These are phyloP conservation scores for Carcina quercana DNA, from an alignment of 2,888 invertebrate genomes.

Conservation along the genomic window DNA sequence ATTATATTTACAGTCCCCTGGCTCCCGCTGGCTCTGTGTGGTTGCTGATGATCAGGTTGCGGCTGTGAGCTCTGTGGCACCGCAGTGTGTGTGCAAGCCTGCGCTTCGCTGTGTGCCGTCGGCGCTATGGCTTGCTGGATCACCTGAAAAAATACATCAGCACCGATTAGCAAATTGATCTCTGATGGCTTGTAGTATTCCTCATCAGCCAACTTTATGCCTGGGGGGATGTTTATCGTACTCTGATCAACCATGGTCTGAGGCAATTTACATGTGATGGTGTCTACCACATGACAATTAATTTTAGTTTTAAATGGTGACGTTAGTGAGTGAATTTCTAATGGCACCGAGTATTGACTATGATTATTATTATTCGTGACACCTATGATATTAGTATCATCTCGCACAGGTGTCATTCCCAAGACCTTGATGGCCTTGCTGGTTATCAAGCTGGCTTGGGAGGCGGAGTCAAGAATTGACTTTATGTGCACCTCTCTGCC, in stretches of 20 bases:
- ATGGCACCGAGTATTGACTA: constrained; percentile 3
- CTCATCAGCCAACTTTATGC: constrained; percentile 8
- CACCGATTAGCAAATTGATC: constrained; percentile 10
- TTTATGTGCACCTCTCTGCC: constrained; percentile 7
- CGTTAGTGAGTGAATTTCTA: constrained; percentile 9
- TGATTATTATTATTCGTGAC: constrained; percentile 1
- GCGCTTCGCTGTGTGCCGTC: too few species aligned
- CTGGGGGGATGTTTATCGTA: constrained; percentile 4
- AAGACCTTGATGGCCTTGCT: constrained; percentile 3
- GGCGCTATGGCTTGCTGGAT: too few species aligned
- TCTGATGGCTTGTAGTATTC: constrained; percentile 9
- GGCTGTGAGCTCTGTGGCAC: too few species aligned
- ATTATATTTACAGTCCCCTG: too few species aligned
- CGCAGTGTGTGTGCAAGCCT: too few species aligned
- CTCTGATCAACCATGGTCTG: constrained; percentile 6
- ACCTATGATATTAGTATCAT: constrained; percentile 2
- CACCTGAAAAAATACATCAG: constrained; percentile 14
- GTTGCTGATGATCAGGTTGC: too few species aligned
- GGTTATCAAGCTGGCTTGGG: constrained; percentile 5
- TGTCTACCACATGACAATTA: constrained; percentile 11
- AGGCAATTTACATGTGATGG: constrained; percentile 12
- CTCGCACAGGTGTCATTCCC: background rate
- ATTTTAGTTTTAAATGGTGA: constrained; percentile 2
- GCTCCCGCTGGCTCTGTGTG: too few species aligned
- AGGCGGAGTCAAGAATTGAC: constrained; percentile 10